These are phyloP conservation scores for Trypoxylon attenuatum DNA, from an alignment of 2,888 invertebrate species.

Conservation along the genomic window DNA sequence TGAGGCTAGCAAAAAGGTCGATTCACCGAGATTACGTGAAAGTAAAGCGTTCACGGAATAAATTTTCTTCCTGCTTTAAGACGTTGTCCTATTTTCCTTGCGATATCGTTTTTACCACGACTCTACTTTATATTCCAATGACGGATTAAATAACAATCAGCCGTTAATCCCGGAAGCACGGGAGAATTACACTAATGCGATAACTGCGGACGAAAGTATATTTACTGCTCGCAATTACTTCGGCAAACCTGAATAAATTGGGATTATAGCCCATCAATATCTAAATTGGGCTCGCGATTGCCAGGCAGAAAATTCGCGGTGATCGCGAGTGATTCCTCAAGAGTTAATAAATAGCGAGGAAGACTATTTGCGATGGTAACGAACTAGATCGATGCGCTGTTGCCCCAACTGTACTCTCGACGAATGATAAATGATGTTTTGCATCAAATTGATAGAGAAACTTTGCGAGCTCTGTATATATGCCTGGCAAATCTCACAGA, in stretches of 20 bases:
- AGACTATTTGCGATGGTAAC: too few relatives aligned
- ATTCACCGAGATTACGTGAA: too few relatives aligned
- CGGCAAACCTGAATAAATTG: constrained; percentile 28
- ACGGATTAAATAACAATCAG: constrained; percentile 41
- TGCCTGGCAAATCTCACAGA: constrained; percentile 12
- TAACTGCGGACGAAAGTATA: constrained; percentile 34
- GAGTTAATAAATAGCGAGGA: too few relatives aligned
- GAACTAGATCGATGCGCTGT: too few relatives aligned
- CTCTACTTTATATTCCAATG: constrained; percentile 37
- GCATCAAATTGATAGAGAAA: too few relatives aligned
- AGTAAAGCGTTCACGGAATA: neutral
- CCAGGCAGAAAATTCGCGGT: constrained; percentile 9
- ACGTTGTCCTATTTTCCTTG: neutral
- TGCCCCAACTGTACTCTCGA: too few relatives aligned
- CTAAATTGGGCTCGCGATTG: constrained; percentile 2
- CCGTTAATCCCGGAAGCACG: constrained; percentile 30
- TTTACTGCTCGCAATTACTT: constrained; percentile 17
- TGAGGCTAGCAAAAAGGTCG: neutral
- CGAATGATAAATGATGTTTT: too few relatives aligned
- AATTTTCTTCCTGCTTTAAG: neutral
- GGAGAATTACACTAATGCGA: constrained; percentile 29
- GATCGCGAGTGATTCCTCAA: neutral
- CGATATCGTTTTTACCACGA: neutral
- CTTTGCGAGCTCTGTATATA: too few relatives aligned
- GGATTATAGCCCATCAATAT: constrained; percentile 16